These are phyloP conservation scores for Cavia porcellus DNA, from an alignment of 2,113 vertebrate species.

Conservation along the genomic window DNA sequence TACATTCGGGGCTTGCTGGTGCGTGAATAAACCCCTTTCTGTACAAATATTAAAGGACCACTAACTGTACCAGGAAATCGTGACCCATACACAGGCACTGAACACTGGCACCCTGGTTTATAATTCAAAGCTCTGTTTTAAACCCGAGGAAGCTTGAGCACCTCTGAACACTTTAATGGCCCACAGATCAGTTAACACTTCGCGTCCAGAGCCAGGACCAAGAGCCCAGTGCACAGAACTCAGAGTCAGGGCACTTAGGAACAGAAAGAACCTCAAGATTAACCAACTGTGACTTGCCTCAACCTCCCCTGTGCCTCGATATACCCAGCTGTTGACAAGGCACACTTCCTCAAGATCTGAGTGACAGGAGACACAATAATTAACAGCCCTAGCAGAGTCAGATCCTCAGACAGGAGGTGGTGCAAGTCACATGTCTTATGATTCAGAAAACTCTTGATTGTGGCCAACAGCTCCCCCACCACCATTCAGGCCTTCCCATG, in stretches of 20 bases:
- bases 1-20: not conserved
- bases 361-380: constrained; percentile 64
- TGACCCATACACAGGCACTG: constrained; percentile 30
- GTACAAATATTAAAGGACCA: not conserved
- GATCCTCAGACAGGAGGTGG: constrained; percentile 71
- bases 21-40: not conserved
- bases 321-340: constrained; percentile 34
- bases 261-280: constrained; percentile 39
- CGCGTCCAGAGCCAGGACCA: constrained; percentile 22
- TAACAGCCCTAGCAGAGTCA: not conserved
- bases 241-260: not conserved
- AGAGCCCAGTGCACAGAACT: constrained; percentile 2
- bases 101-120: constrained; percentile 53
- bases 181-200: constrained; percentile 59
- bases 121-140: constrained; percentile 66
- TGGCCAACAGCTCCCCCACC: constrained; percentile 48
- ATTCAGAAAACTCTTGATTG: constrained; percentile 66
- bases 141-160: constrained; percentile 23
- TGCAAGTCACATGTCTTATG: constrained; percentile 41
- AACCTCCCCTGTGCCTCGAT: constrained; percentile 55
- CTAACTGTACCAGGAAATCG: constrained; percentile 45
- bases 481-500: constrained; percentile 1
- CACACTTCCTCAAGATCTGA: constrained; percentile 35
- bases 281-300: constrained; percentile 35
- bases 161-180: constrained; percentile 10